Evolutionary conservation across 2,113 vertebrate genomes (phyloP).

Genomic region (Vimba vimba): DNA sequence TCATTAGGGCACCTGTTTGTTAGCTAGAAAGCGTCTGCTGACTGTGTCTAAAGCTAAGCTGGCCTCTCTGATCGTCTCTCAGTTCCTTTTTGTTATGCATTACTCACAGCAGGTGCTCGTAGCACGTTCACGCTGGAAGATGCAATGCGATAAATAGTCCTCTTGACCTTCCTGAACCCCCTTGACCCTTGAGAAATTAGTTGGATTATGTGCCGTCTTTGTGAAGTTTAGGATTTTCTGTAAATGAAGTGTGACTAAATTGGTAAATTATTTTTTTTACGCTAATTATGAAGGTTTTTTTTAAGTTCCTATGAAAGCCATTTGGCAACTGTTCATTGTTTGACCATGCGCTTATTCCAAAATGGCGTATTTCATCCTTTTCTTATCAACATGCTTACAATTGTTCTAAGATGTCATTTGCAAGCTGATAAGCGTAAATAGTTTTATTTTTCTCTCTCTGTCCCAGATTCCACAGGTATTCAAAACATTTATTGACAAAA

Average conservation of each 20-base stretch:
- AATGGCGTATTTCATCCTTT: neutral
- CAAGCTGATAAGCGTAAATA: neutral
- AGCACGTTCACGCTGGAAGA: neutral
- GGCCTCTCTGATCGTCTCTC: slow-evolving; percentile 1
- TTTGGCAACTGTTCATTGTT: neutral
- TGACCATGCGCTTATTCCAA: neutral
- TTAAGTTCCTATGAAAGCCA: neutral
- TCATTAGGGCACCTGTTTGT: slow-evolving; percentile 31
- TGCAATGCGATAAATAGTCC: slow-evolving; percentile 15
- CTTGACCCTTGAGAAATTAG: neutral
- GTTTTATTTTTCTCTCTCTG: neutral
- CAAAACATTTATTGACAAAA: neutral
- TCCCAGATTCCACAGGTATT: neutral
- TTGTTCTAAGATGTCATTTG: neutral
- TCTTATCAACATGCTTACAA: neutral
- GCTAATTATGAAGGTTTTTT: neutral
- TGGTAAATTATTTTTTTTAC: neutral
- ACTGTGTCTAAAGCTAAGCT: neutral
- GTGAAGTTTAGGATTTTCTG: neutral
- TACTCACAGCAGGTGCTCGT: slow-evolving; percentile 13
- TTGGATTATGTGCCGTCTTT: neutral
- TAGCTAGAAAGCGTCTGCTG: neutral
- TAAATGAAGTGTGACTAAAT: slow-evolving; percentile 8
- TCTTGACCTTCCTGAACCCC: neutral
- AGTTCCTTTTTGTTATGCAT: neutral